Conservation (phyloP, 2,113 vertebrate species). For the Rhodinocichla rosea region DNA sequence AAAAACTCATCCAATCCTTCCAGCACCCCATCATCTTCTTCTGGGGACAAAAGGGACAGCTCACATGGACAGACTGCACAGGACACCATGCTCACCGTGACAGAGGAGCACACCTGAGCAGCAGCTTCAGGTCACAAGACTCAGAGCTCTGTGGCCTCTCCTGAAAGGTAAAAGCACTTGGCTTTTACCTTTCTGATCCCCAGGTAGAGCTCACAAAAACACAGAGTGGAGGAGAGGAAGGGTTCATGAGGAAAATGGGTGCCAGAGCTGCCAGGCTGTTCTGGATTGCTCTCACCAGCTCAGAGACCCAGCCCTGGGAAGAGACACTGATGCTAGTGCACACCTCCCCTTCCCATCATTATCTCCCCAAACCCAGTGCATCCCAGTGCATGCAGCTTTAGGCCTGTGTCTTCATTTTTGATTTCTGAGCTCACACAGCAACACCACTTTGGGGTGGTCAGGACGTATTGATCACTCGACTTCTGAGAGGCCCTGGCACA, state of each 20-base stretch:
- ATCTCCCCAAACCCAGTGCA: neutral
- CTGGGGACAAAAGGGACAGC: constrained; percentile 42
- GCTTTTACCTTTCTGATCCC: rapidly evolving
- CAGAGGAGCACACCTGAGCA: neutral
- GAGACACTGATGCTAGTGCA: neutral
- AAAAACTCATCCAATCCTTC: constrained; percentile 83
- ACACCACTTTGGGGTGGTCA: rapidly evolving
- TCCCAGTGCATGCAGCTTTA: rapidly evolving
- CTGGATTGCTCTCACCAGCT: neutral
- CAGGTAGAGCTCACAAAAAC: neutral
- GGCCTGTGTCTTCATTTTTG: neutral
- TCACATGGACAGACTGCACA: rapidly evolving
- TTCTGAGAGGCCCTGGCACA: neutral
- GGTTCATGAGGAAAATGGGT: rapidly evolving
- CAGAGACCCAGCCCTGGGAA: neutral
- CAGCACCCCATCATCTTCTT: constrained; percentile 84
- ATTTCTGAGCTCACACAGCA: neutral
- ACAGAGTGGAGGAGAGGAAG: neutral
- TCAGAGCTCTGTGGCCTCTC: neutral
- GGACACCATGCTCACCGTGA: rapidly evolving
- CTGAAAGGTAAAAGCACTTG: neutral
- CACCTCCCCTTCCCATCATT: too few species aligned
- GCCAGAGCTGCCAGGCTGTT: neutral
- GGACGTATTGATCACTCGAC: rapidly evolving
- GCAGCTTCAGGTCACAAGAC: rapidly evolving